Conservation (phyloP, 2,113 vertebrate species). For the Lycaon pictus region DNA sequence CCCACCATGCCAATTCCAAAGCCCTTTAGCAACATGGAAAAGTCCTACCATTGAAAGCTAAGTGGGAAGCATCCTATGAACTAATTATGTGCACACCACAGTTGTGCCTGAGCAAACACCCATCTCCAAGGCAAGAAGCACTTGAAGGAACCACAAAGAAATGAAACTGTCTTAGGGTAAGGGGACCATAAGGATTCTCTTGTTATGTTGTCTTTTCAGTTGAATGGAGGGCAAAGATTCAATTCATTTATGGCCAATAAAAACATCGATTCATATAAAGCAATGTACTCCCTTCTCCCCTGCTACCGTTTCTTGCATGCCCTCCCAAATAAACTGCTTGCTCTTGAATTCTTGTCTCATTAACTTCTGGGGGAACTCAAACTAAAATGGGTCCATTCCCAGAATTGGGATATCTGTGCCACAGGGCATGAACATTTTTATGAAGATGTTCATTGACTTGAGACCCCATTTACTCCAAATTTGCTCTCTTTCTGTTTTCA, state of each 20-base stretch:
- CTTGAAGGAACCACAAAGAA: neutral
- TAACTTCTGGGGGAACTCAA: neutral
- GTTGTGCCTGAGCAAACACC: neutral
- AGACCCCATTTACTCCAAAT: neutral
- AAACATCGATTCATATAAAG: neutral
- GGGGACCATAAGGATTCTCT: neutral
- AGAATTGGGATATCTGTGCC: neutral
- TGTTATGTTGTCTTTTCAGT: neutral
- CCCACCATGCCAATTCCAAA: neutral
- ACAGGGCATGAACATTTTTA: neutral
- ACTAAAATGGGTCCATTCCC: neutral
- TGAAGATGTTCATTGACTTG: neutral
- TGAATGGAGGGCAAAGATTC: neutral
- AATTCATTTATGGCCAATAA: neutral
- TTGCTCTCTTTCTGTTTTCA: neutral
- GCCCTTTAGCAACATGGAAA: neutral
- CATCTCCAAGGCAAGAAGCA: neutral
- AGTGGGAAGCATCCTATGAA: neutral
- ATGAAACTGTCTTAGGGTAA: neutral
- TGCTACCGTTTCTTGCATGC: neutral
- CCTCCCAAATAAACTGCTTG: neutral
- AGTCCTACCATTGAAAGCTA: neutral
- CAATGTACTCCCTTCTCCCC: accelerated
- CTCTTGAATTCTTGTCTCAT: neutral
- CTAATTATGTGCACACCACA: accelerated